These are phyloP conservation scores for Odocoileus hemionus DNA, from an alignment of 2,113 vertebrate species.

Conservation along the genomic window DNA sequence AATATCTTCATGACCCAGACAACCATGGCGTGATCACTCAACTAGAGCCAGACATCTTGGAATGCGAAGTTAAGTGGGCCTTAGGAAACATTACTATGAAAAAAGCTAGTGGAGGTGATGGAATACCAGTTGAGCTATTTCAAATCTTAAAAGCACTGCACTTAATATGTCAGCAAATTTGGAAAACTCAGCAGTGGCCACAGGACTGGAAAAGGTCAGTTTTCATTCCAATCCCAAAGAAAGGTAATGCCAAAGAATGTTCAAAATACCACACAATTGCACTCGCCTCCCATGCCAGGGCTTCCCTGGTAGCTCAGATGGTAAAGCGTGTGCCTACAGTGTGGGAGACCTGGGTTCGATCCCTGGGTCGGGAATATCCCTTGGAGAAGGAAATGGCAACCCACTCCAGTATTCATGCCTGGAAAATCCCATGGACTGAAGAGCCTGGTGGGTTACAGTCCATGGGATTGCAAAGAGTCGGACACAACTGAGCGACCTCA, in stretches of 20 bases:
- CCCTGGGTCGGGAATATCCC: too few relatives aligned
- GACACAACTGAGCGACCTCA: too few relatives aligned
- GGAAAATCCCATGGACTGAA: too few relatives aligned
- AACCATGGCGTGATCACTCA: neutral
- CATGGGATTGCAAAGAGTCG: too few relatives aligned
- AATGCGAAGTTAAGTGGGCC: rapidly evolving
- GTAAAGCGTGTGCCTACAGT: too few relatives aligned
- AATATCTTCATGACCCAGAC: neutral
- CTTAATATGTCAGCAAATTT: neutral
- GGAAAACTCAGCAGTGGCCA: neutral
- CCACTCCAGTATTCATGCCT: too few relatives aligned
- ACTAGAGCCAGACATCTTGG: neutral
- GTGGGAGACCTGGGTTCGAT: too few relatives aligned
- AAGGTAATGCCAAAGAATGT: neutral
- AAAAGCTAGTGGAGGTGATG: neutral
- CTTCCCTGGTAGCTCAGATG: too few relatives aligned
- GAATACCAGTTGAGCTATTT: neutral
- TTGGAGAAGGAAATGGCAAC: too few relatives aligned
- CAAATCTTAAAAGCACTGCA: neutral
- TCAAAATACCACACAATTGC: neutral
- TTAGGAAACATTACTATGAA: neutral
- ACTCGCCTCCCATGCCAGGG: neutral
- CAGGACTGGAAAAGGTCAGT: neutral
- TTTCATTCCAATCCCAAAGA: neutral
- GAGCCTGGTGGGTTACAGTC: too few relatives aligned